Evolutionary conservation across 2,888 invertebrate species (phyloP).

Genomic region (Drosophila merina): DNA sequence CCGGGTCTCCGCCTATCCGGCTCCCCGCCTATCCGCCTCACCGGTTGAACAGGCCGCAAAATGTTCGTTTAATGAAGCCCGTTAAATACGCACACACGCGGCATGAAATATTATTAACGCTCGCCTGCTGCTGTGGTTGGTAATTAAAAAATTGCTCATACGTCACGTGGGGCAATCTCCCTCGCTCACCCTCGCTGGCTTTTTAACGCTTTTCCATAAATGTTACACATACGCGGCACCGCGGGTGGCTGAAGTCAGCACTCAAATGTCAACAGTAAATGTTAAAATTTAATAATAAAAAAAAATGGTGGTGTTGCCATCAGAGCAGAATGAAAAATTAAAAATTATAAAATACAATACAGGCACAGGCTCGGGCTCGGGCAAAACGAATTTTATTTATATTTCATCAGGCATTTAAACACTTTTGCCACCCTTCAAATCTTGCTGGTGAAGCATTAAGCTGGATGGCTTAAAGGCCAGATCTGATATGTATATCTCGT

Average conservation of each 20-base stretch:
- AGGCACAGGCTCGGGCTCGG: neutral
- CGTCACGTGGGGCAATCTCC: slow-evolving; percentile 51
- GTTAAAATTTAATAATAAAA: slow-evolving; percentile 49
- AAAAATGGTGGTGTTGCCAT: neutral
- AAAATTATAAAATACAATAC: slow-evolving; percentile 33
- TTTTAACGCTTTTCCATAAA: slow-evolving; percentile 54
- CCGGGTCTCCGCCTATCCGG: neutral
- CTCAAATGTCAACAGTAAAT: slow-evolving; percentile 55
- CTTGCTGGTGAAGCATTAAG: slow-evolving; percentile 23
- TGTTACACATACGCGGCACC: slow-evolving; percentile 44
- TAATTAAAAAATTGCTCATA: slow-evolving; percentile 60
- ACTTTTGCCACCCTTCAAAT: slow-evolving; percentile 15
- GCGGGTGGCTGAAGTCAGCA: slow-evolving; percentile 51
- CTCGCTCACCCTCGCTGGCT: neutral
- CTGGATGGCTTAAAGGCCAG: slow-evolving; percentile 3
- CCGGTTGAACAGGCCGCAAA: slow-evolving; percentile 15
- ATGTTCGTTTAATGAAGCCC: slow-evolving; percentile 51
- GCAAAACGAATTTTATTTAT: slow-evolving; percentile 23
- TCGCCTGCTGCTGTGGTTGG: slow-evolving; percentile 44
- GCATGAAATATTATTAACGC: slow-evolving; percentile 49
- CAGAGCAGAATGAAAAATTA: slow-evolving; percentile 31
- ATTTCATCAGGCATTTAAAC: slow-evolving; percentile 28
- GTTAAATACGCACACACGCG: slow-evolving; percentile 30
- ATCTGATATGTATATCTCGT: slow-evolving; percentile 4
- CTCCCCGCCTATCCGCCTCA: neutral